phyloP scores from a whole-genome alignment of 2,797 vertebrate species.

The Pangasius mekongensis region DNA sequence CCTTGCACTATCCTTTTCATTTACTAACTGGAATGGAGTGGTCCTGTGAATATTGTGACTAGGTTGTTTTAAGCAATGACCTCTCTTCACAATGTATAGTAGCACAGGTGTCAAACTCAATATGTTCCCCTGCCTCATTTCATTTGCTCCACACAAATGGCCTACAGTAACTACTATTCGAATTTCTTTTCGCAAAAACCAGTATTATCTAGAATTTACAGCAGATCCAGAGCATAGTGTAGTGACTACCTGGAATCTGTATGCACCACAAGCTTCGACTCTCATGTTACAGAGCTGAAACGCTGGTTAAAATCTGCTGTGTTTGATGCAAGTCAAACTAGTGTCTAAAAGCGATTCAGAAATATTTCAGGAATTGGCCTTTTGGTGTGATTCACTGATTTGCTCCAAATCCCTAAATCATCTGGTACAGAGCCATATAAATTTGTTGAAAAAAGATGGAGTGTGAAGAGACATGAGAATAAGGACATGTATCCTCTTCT shows the following conservation, averaged over 20 bases:
- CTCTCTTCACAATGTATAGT: neutral
- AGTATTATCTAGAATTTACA: neutral
- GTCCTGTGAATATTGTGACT: neutral
- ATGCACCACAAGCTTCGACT: neutral
- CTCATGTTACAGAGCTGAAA: neutral
- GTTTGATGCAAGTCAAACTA: neutral
- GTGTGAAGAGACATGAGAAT: neutral
- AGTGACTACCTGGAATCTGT: neutral
- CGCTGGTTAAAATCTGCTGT: neutral
- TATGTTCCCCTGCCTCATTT: neutral
- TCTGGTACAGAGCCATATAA: neutral
- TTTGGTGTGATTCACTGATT: neutral
- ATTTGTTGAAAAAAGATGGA: neutral
- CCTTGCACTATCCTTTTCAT: neutral
- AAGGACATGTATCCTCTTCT: neutral
- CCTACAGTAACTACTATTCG: neutral
- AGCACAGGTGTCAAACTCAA: neutral
- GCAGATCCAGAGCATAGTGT: neutral
- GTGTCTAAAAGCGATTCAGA: neutral
- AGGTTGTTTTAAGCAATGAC: neutral
- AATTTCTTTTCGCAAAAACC: neutral
- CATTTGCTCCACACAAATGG: neutral
- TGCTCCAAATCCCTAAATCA: neutral
- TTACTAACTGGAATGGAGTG: conserved; percentile 14
- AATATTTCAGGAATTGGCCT: neutral